Evolutionary conservation across 92 coral and sea anemone species (phyloP).

Genomic region (Parazoanthus darwini): DNA sequence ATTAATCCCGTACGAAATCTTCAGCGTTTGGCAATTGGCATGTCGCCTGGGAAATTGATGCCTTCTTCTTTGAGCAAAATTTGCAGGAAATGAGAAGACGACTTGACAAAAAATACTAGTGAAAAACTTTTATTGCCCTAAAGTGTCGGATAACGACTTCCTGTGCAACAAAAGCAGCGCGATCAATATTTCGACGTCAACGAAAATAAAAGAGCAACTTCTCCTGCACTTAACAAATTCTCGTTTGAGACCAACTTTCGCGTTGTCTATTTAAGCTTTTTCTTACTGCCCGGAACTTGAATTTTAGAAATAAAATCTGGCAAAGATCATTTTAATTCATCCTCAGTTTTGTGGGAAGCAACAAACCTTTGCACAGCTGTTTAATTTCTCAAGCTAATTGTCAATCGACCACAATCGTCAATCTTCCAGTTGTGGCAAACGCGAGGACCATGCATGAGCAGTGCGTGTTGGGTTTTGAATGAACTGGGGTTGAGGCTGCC

Average conservation of each 20-base stretch:
- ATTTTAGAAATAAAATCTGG: background rate
- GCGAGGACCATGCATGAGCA: background rate
- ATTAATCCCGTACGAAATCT: conserved; percentile 17
- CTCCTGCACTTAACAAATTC: conserved; percentile 10
- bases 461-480: background rate
- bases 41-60: conserved; percentile 12
- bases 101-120: conserved; percentile 19
- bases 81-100: conserved; percentile 28
- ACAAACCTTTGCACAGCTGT: conserved; percentile 27
- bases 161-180: conserved; percentile 16
- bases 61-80: conserved; percentile 20
- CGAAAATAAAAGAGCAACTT: conserved; percentile 44
- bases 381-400: conserved; percentile 39
- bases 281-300: background rate
- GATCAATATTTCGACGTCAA: conserved; percentile 16
- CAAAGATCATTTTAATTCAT: background rate
- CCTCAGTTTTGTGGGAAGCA: conserved; percentile 27
- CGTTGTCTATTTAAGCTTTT: background rate
- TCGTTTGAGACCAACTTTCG: background rate
- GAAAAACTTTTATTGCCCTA: conserved; percentile 33
- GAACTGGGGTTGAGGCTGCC: background rate
- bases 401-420: conserved; percentile 28
- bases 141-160: conserved; percentile 34
- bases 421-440: conserved; percentile 1
- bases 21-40: background rate